Conservation (phyloP, 23 tunicate species). For the Oikopleura dioica region DNA sequence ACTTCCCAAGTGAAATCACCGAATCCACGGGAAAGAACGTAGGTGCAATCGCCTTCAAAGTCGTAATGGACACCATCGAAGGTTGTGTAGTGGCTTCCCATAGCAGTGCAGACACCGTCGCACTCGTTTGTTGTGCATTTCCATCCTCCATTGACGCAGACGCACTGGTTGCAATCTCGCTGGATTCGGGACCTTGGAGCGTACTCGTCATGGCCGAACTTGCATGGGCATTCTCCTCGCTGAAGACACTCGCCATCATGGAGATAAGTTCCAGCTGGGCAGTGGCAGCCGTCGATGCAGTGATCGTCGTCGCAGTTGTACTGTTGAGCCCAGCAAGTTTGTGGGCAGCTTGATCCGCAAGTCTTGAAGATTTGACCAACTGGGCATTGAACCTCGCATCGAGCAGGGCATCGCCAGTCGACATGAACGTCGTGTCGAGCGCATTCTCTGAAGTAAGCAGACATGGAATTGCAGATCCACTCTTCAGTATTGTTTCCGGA, state of each 20-base stretch:
- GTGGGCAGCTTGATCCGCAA: constrained; percentile 87
- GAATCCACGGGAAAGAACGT: constrained; percentile 56
- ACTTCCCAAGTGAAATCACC: constrained; percentile 66
- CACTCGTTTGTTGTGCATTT: constrained; percentile 71
- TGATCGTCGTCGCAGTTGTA: constrained; percentile 96
- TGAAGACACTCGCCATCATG: constrained; percentile 63
- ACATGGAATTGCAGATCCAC: constrained; percentile 68
- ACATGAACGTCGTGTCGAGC: constrained; percentile 72
- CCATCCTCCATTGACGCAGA: constrained; percentile 91
- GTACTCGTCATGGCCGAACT: constrained; percentile 52
- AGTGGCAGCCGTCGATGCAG: constrained; percentile 98
- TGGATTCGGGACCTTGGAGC: constrained; percentile 79
- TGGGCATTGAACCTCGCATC: constrained; percentile 54
- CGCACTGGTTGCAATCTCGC: constrained; percentile 98
- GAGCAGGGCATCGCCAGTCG: constrained; percentile 52
- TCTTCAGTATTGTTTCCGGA: constrained; percentile 20
- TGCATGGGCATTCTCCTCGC: constrained; percentile 62
- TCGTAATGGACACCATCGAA: constrained; percentile 79
- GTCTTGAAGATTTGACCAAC: constrained; percentile 67
- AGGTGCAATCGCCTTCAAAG: constrained; percentile 81
- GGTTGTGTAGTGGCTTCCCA: constrained; percentile 82
- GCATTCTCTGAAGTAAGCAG: constrained; percentile 96
- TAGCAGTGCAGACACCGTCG: constrained; percentile 83
- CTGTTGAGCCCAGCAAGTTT: constrained; percentile 66
- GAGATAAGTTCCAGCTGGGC: constrained; percentile 52